Base-by-base conservation (phyloP, 2,113 vertebrate species). In the Tachysurus vachellii region DNA sequence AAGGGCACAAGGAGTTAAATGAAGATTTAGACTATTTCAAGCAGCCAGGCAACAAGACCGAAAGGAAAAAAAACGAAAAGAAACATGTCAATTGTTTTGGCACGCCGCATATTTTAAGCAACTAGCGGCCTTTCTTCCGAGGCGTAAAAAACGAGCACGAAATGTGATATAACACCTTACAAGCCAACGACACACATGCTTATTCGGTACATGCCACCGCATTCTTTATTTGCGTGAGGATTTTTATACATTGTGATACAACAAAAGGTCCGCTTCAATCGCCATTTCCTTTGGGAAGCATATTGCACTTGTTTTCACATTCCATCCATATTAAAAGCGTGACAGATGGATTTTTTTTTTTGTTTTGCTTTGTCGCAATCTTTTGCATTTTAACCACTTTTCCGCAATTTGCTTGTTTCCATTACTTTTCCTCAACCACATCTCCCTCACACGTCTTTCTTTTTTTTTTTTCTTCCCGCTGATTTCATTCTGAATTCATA, bases 401-500 rank as follows among this genome's bases (percentile, higher is more conserved):
- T 80, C 86, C 75, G 88, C 88, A 84, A 88, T 88, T 90, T 86
- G 81, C 87, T 84, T 66, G 68, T 79, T 88, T 90, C 87, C 87
- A 82, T 86, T 90, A 90, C 89, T 88, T 81, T 86, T 88, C 80
- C 59, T 88, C 83, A 64, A 84, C 68, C 76, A 53, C 26, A 50
- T 50, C 47, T 3, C 47, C 44, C 47, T 5, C 47, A 7, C 47
- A 7, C 47, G 8, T 9, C 4, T 50, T 50, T 76, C 36, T 84
- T 88, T 87, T 90, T 84, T 86, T 87, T 87, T 88, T 83, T 82
- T 82, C 83, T 87, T 85, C 68, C 85, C n/a, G 79, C 85, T 87
- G 88, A 87, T 89, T 76, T 88, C 83, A 85, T 76, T 88, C 79
- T 87, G 88, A 86, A 85, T 88, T 88, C 68, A 83, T 87, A 89